These are phyloP conservation scores for Drosophila meridiana DNA, from an alignment of 2,888 invertebrate species.

Conservation along the genomic window DNA sequence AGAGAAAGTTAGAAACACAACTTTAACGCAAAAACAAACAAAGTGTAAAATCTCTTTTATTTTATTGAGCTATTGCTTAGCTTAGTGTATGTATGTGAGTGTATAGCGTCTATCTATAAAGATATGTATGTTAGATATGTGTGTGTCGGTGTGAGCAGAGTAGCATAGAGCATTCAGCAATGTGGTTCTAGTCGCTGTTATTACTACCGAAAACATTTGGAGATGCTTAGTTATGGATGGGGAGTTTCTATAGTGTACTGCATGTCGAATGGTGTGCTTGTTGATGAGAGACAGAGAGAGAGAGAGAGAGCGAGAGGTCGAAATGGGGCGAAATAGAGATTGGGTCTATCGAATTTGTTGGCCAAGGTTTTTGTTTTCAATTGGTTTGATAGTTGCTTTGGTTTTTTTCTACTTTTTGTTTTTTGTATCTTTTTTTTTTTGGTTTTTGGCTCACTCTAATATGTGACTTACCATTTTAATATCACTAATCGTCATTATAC, in stretches of 20 bases:
- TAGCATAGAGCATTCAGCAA: slow-evolving; percentile 47
- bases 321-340: slow-evolving; percentile 8
- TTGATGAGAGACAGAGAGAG: slow-evolving; percentile 19
- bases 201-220: slow-evolving; percentile 43
- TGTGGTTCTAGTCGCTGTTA: slow-evolving; percentile 25
- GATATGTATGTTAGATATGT: slow-evolving; percentile 14
- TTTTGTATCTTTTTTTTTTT: background rate
- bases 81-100: slow-evolving; percentile 19
- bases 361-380: slow-evolving; percentile 33
- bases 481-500: slow-evolving; percentile 99
- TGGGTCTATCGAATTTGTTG: slow-evolving; percentile 43
- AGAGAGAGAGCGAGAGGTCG: slow-evolving; percentile 8
- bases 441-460: slow-evolving; percentile 33
- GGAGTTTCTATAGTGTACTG: slow-evolving; percentile 35
- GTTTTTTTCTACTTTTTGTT: background rate
- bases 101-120: slow-evolving; percentile 30
- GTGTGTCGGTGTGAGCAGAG: slow-evolving; percentile 30
- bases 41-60: slow-evolving; percentile 37
- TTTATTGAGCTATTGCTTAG: slow-evolving; percentile 30
- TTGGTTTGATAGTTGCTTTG: slow-evolving; percentile 10
- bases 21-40: slow-evolving; percentile 56
- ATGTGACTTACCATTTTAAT: slow-evolving; percentile 98
- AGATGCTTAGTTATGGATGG: slow-evolving; percentile 26
- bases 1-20: slow-evolving; percentile 35
- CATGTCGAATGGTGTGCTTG: slow-evolving; percentile 48